A percentile compares a stretch with the other conserved stretches of the same genome.
Conservation (phyloP, 1,140 invertebrate genomes). For the Harlomillsia oculata region DNA sequence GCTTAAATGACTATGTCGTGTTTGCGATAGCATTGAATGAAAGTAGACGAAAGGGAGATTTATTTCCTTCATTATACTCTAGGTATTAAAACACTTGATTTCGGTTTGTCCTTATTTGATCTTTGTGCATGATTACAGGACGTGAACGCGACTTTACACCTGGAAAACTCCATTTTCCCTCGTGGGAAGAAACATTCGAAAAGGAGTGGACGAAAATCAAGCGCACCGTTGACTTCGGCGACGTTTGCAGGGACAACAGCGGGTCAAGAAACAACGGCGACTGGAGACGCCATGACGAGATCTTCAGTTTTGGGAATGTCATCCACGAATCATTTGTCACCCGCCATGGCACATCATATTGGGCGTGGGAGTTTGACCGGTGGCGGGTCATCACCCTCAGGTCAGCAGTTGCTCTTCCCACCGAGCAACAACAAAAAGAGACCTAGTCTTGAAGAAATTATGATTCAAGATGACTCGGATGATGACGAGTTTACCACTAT, state of each 20-base stretch:
- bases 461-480: no score
- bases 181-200: conserved; percentile 45
- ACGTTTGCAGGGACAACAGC: neutral
- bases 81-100: neutral
- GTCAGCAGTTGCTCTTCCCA: no score
- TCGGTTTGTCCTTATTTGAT: neutral
- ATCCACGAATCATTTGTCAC: neutral
- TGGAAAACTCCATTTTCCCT: conserved; percentile 84
- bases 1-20: no score
- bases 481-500: no score
- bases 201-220: conserved; percentile 26
- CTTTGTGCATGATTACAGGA: conserved; percentile 45
- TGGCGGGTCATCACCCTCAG: no score
- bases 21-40: no score
- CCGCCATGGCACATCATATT: neutral
- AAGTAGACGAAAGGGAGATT: no score
- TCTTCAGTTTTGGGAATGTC: neutral
- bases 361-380: no score
- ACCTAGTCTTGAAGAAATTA: no score
- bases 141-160: conserved; percentile 71
- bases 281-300: neutral
- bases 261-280: conserved; percentile 6
- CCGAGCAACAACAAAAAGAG: no score
- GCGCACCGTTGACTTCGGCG: conserved; percentile 8
- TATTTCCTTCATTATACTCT: no score